Base-by-base conservation (phyloP, 2,113 vertebrate species). In the Atrichornis clamosus region DNA sequence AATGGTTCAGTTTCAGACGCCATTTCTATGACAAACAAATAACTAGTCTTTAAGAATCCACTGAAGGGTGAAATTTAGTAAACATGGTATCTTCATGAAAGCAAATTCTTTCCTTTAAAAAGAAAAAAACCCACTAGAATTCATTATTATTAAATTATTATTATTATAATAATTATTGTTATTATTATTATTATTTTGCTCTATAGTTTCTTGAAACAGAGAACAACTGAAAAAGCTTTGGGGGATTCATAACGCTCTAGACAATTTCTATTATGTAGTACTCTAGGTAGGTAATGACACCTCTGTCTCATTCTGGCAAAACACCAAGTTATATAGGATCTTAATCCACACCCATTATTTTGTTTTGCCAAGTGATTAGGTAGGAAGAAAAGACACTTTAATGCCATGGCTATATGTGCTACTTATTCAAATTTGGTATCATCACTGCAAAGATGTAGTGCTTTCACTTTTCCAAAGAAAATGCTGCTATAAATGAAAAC, bases 1-100 rank as follows among this genome's bases (percentile, higher is more conserved):
- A 87, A 30, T n/a, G 16, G n/a, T 62, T 95, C 44, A 4, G 21
- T 79, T 84, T 94, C 85, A 81, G 70, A 46, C 6, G 1, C 86
- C 28, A 89, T 87, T 95, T 91, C 64, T 87, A 42, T 76, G 80
- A 91, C 80, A 96, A 96, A 95, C 49, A 92, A 95, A 95, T 94
- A 90, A 39, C 49, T 23, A 70, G 47, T 49, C 42, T 96, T 93
- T 95, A 75, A 81, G 55, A 93, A 96, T 44, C 49, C 27, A 78
- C 52, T 87, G 59, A 94, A 72, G 60, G 21, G 75, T 92, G 55
- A 94, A 95, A 89, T 84, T 41, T 77, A 35, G 59, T n/a, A 72
- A 85, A 74, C 21, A 55, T 26, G 21, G 32, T 46, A 74, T 70
- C 28, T 85, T 15, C 59, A 83, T 39, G 20, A 87, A 96, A 95